Evolutionary conservation across 2,113 vertebrate species (phyloP).

Genomic region (Pseudois nayaur): DNA sequence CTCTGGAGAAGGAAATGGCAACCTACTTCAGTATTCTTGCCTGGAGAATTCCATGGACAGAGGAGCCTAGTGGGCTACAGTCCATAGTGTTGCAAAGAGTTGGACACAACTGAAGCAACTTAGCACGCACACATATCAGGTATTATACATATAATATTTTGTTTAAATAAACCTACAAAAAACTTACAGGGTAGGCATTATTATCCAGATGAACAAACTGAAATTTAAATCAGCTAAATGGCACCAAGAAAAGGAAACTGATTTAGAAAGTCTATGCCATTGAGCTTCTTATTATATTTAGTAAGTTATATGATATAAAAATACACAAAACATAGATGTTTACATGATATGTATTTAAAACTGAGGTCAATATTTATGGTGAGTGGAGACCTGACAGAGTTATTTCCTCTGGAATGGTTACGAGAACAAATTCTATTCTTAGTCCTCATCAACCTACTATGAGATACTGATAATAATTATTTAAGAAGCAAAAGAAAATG

Average conservation of each 20-base stretch:
- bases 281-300: neutral
- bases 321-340: neutral
- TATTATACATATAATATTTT: neutral
- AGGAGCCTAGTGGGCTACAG: neutral
- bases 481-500: neutral
- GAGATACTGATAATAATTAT: neutral
- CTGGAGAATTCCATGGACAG: neutral
- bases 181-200: neutral
- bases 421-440: neutral
- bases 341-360: neutral
- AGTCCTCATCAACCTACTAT: neutral
- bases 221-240: neutral
- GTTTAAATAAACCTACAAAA: neutral
- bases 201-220: neutral
- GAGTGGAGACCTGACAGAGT: neutral
- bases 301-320: neutral
- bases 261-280: neutral
- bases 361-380: neutral
- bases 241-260: neutral
- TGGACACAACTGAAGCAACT: neutral
- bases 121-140: neutral
- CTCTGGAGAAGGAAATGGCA: neutral
- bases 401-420: neutral
- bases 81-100: neutral
- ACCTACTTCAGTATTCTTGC: neutral